These are phyloP conservation scores for Panorpa germanica DNA, from an alignment of 2,888 invertebrate species.

Conservation along the genomic window DNA sequence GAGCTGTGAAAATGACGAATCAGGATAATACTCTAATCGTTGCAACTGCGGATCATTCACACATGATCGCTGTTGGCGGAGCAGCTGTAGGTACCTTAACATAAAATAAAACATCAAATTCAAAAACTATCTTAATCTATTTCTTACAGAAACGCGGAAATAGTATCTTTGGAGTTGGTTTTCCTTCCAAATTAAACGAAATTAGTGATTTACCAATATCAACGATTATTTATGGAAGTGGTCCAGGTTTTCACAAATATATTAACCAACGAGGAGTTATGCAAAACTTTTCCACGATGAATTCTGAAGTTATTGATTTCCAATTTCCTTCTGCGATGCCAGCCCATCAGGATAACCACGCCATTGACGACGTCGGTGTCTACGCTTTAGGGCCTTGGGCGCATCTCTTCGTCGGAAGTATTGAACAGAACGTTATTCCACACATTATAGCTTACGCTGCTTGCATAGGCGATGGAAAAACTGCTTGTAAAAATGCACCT, in stretches of 20 bases:
- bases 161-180: constrained; percentile 29
- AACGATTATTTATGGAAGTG: constrained; percentile 55
- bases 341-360: too few species aligned
- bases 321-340: too few species aligned
- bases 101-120: too few species aligned
- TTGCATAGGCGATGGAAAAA: too few species aligned
- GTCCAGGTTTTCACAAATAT: constrained; percentile 38
- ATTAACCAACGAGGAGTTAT: too few species aligned
- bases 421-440: constrained; percentile 59
- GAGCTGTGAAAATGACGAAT: constrained; percentile 35
- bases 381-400: constrained; percentile 59
- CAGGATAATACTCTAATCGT: constrained; percentile 57
- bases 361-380: constrained; percentile 60
- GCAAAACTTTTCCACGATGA: too few species aligned
- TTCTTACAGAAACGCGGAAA: too few species aligned
- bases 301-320: too few species aligned
- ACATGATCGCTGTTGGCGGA: constrained; percentile 57
- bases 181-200: constrained; percentile 27
- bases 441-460: constrained; percentile 51
- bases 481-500: too few species aligned
- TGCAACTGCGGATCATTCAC: constrained; percentile 61
- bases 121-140: too few species aligned
- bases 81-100: constrained; percentile 49
- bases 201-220: constrained; percentile 43
- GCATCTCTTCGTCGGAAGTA: constrained; percentile 56